Percentiles rank a stretch among this genome's conserved stretches.
phyloP scores from a whole-genome alignment of 2,113 vertebrate genomes.

The Nothobranchius kuhntae region DNA sequence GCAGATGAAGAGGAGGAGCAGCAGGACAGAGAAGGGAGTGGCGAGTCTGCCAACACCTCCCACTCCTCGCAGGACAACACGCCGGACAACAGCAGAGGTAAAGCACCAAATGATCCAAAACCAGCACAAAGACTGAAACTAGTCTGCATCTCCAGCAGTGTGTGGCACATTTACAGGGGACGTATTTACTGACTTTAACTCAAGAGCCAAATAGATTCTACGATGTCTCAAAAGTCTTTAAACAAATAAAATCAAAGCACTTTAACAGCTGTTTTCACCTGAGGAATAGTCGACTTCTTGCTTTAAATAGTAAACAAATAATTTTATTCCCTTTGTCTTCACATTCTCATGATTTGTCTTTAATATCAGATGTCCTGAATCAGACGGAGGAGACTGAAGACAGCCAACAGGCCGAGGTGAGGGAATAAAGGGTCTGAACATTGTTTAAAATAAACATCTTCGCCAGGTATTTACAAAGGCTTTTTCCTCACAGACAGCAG shows the following conservation, averaged over 20 bases:
- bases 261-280: too few species aligned
- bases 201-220: too few species aligned
- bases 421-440: not conserved
- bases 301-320: too few species aligned
- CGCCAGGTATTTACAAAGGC: not conserved
- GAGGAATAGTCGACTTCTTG: not conserved
- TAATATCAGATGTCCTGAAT: constrained; percentile 49
- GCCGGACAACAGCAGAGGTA: constrained; percentile 62
- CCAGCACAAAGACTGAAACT: not conserved
- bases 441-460: not conserved
- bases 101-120: not conserved
- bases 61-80: constrained; percentile 64
- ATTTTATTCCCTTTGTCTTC: too few species aligned
- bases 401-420: constrained; percentile 57
- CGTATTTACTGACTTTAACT: too few species aligned
- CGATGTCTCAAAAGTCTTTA: too few species aligned
- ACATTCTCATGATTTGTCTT: not conserved
- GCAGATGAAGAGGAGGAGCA: constrained; percentile 28
- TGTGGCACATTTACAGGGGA: too few species aligned
- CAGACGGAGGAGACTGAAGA: constrained; percentile 62
- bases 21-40: constrained; percentile 41
- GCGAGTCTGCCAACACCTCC: constrained; percentile 56
- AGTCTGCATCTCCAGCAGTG: not conserved
- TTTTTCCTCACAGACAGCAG: constrained; percentile 43
- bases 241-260: too few species aligned